A percentile compares a stretch with the other conserved stretches of the same genome.
Evolutionary conservation across 1,140 invertebrate genomes (phyloP).

Genomic region (Conopomorpha cramerella): DNA sequence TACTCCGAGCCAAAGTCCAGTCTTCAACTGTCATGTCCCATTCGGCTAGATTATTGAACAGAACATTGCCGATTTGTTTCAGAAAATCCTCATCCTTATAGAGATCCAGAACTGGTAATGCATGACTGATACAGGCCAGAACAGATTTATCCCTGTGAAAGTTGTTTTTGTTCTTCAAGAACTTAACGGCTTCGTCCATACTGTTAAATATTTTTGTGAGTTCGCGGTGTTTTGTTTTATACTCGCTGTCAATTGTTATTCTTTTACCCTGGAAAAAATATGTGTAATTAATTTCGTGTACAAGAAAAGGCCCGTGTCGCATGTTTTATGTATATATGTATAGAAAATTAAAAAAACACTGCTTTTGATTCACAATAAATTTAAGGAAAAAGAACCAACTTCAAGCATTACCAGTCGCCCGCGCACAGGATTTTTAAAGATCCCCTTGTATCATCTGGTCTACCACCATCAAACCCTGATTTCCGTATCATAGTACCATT

Average conservation of each 20-base stretch:
- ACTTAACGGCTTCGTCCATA: constrained; percentile 50
- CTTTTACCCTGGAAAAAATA: constrained; percentile 21
- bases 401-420: no score
- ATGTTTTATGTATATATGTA: no score
- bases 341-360: no score
- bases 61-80: constrained; percentile 33
- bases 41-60: constrained; percentile 32
- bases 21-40: constrained; percentile 30
- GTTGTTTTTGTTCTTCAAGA: constrained; percentile 34
- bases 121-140: constrained; percentile 35
- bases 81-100: constrained; percentile 51
- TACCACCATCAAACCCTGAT: no score
- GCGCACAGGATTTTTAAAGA: no score
- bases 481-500: no score
- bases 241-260: constrained; percentile 30
- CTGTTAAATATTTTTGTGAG: constrained; percentile 45
- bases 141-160: constrained; percentile 20
- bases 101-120: constrained; percentile 53
- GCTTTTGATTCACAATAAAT: no score
- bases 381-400: no score
- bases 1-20: constrained; percentile 34
- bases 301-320: no score
- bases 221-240: constrained; percentile 48
- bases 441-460: no score
- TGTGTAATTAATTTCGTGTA: constrained; percentile 1